These are phyloP conservation scores for Elaphurus davidianus DNA, from an alignment of 2,113 vertebrate genomes.

Conservation along the genomic window DNA sequence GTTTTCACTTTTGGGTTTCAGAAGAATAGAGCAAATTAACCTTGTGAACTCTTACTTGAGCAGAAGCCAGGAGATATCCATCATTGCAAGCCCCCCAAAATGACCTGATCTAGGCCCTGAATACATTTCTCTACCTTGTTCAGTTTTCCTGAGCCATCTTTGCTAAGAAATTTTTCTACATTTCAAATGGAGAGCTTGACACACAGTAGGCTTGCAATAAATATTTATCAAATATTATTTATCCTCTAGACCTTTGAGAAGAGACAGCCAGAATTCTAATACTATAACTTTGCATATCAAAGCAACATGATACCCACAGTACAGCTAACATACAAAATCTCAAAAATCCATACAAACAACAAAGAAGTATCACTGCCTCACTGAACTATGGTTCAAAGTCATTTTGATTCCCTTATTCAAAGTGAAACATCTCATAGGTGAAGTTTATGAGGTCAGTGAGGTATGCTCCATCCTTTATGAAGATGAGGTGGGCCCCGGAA, in stretches of 20 bases:
- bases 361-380: neutral
- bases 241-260: neutral
- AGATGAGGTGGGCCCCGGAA: neutral
- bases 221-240: neutral
- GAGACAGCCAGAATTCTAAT: neutral
- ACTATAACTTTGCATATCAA: neutral
- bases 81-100: neutral
- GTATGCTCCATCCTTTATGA: neutral
- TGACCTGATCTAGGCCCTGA: conserved; percentile 16
- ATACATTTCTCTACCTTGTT: conserved; percentile 20
- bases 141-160: neutral
- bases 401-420: neutral
- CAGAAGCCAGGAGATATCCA: conserved; percentile 33
- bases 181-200: neutral
- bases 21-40: conserved; percentile 59
- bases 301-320: neutral
- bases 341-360: neutral
- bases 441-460: neutral
- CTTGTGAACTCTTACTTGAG: conserved; percentile 51
- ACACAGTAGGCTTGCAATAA: neutral
- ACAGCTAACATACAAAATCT: neutral
- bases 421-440: neutral
- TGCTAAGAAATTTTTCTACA: neutral
- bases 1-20: conserved; percentile 58
- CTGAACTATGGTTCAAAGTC: neutral